Base-by-base conservation (phyloP, 2,888 invertebrate genomes). In the Trisateles emortualis region DNA sequence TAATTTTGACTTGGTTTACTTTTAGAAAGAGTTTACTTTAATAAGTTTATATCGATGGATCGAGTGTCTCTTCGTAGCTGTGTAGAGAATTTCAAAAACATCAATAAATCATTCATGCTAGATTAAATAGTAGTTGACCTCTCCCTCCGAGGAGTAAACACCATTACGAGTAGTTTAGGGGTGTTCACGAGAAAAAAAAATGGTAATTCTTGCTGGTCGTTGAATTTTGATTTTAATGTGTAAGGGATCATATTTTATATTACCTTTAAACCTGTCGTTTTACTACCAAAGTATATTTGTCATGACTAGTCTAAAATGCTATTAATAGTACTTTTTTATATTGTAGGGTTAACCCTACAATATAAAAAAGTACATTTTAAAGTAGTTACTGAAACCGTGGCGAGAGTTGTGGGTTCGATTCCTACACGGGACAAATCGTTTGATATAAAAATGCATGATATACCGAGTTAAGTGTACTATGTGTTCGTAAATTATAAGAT, bases 61-160 rank as follows among this genome's bases (percentile, higher is more conserved):
- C 26, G 29, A 40, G 39, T 54, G 51, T 53, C 51, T 64, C 68
- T 19, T 11, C 61, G 16, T 16, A 36, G 17, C 24, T 26, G 64
- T 64, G 57, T 65, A 59, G 55, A 52, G 65, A 64, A 82, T 86
- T 87, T 87, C 79, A 88, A 87, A n/a, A 86, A 84, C 82, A 84
- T 78, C 84, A 75, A 90, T 92, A 85, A 88, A 92, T 92, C 91
- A 91, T 91, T 89, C 87, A 90, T 88, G 84, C 81, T 86, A 90
- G 88, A 91, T 92, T 92, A 87, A 90, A 89, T 87, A 87, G 83
- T 86, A 88, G 88, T 90, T 90, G 91, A 92, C 90, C 90, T 87
- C 88, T 81, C 88, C 88, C 88, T 83, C 68, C 74, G 71, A 74
- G 77, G 75, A 79, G 83, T 81, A 89, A 89, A 89, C 87, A 87